These are phyloP conservation scores for Cotesia chilonis DNA, from an alignment of 1,140 invertebrate genomes.

Conservation along the genomic window DNA sequence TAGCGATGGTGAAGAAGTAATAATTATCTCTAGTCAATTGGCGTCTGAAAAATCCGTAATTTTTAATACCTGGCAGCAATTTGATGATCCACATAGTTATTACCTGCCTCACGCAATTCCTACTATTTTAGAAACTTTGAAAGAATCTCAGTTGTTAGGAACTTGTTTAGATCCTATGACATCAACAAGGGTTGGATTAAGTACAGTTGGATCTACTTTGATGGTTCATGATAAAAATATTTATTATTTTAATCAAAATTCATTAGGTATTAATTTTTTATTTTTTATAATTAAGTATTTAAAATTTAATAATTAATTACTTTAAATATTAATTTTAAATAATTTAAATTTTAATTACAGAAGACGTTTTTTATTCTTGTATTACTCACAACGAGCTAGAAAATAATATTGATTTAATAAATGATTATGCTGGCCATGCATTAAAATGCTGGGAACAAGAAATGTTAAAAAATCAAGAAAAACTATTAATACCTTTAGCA, in stretches of 20 bases:
- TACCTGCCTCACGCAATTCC: slow-evolving; percentile 53
- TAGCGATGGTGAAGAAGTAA: slow-evolving; percentile 53
- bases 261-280: slow-evolving; percentile 47
- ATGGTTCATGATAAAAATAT: slow-evolving; percentile 40
- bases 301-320: not conserved
- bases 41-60: slow-evolving; percentile 52
- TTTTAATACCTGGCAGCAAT: slow-evolving; percentile 55
- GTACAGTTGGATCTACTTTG: slow-evolving; percentile 52
- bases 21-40: slow-evolving; percentile 54
- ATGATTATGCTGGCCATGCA: slow-evolving; percentile 47
- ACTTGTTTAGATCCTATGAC: slow-evolving; percentile 57
- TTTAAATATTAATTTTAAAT: slow-evolving; percentile 2
- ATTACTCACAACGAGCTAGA: slow-evolving; percentile 50
- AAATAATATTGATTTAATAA: slow-evolving; percentile 48
- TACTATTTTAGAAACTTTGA: slow-evolving; percentile 52
- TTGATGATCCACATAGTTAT: slow-evolving; percentile 49
- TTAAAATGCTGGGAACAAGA: slow-evolving; percentile 54
- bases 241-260: slow-evolving; percentile 58
- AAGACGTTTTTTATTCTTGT: slow-evolving; percentile 62
- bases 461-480: slow-evolving; percentile 36
- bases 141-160: slow-evolving; percentile 49
- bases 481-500: slow-evolving; percentile 46
- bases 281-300: slow-evolving; percentile 7
- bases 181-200: slow-evolving; percentile 51
- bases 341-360: slow-evolving; percentile 40